Conservation (phyloP, 2,888 invertebrate species). For the Drosophila merina region DNA sequence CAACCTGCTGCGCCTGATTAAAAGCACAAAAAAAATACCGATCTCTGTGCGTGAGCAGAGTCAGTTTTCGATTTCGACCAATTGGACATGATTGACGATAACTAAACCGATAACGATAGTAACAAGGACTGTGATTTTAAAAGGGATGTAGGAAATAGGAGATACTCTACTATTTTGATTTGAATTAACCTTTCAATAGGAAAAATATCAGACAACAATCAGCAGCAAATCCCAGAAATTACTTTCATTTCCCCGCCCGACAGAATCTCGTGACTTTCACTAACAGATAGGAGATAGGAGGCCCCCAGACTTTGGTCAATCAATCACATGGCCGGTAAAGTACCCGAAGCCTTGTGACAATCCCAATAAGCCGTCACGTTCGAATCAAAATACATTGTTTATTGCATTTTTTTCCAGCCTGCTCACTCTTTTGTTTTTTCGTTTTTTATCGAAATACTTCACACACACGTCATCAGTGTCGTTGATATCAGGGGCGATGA, state of each 20-base stretch:
- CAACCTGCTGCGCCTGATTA: slow-evolving; percentile 21
- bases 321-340: slow-evolving; percentile 39
- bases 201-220: not conserved
- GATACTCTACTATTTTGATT: not conserved
- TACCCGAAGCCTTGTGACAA: slow-evolving; percentile 36
- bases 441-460: slow-evolving; percentile 28
- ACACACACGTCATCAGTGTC: slow-evolving; percentile 35
- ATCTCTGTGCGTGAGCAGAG: slow-evolving; percentile 38
- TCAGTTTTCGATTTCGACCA: slow-evolving; percentile 18
- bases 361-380: slow-evolving; percentile 44
- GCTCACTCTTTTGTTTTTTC: slow-evolving; percentile 6
- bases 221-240: slow-evolving; percentile 5
- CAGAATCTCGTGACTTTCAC: slow-evolving; percentile 39
- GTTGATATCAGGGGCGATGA: slow-evolving; percentile 22
- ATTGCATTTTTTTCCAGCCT: slow-evolving; percentile 33
- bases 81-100: slow-evolving; percentile 21
- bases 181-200: not conserved
- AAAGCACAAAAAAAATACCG: slow-evolving; percentile 27
- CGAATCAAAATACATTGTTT: slow-evolving; percentile 42
- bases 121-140: slow-evolving; percentile 18
- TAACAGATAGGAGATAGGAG: slow-evolving; percentile 9
- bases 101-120: slow-evolving; percentile 25
- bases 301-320: slow-evolving; percentile 33
- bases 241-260: slow-evolving; percentile 6
- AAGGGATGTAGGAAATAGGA: not conserved